A percentile compares a stretch with the other conserved stretches of the same genome.
Evolutionary conservation across 1,140 invertebrate species (phyloP).

Genomic region (Probaryconus sp.): DNA sequence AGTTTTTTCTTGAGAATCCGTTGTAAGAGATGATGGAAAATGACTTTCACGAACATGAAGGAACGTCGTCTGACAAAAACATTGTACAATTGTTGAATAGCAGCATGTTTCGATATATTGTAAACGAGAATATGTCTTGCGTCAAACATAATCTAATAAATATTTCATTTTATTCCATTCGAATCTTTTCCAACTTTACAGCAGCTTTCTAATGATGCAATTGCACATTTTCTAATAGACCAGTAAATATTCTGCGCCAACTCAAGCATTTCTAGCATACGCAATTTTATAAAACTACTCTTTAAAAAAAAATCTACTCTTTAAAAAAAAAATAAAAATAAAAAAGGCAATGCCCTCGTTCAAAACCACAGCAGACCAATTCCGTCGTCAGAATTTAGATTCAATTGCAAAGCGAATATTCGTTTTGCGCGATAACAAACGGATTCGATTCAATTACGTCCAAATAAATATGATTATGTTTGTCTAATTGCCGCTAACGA

Average conservation of each 20-base stretch:
- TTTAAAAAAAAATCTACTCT: too few species aligned
- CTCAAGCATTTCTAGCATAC: constrained; percentile 7
- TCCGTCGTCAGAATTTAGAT: too few species aligned
- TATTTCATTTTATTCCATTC: constrained; percentile 32
- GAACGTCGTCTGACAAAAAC: too few species aligned
- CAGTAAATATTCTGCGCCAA: constrained; percentile 18
- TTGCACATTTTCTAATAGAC: constrained; percentile 36
- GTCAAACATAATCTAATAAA: constrained; percentile 40
- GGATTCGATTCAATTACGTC: constrained; percentile 44
- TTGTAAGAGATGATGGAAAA: too few species aligned
- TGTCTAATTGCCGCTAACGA: constrained; percentile 50
- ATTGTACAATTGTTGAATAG: too few species aligned
- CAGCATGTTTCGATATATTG: too few species aligned
- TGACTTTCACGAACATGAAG: too few species aligned
- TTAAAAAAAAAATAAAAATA: too few species aligned
- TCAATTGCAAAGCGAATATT: not conserved
- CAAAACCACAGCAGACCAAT: too few species aligned
- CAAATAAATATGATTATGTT: constrained; percentile 49
- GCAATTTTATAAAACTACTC: constrained; percentile 6
- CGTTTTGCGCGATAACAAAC: constrained; percentile 29
- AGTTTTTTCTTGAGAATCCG: too few species aligned
- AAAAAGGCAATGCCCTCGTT: too few species aligned
- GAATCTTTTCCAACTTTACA: constrained; percentile 25
- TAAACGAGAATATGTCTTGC: constrained; percentile 11
- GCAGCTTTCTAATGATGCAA: constrained; percentile 47